A percentile compares a stretch with the other conserved stretches of the same genome.
Evolutionary conservation across 2,113 vertebrate genomes (phyloP).

Genomic region (Lagenorhynchus albirostris): DNA sequence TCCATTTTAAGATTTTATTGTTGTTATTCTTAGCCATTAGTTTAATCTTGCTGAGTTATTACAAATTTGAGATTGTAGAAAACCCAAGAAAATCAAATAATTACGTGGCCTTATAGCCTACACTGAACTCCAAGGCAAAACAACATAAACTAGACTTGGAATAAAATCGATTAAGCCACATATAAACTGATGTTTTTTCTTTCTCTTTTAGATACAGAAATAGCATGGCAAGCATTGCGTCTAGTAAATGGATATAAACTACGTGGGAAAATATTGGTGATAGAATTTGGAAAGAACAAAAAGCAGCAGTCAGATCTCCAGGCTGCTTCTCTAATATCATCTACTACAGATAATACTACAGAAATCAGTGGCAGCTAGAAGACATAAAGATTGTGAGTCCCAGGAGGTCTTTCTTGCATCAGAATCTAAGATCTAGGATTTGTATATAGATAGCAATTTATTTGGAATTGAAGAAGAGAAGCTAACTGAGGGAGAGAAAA

Average conservation of each 20-base stretch:
- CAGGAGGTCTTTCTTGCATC: neutral
- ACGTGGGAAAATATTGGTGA: slow-evolving; percentile 90
- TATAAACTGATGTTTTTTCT: slow-evolving; percentile 1
- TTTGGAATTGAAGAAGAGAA: neutral
- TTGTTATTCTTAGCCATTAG: slow-evolving; percentile 28
- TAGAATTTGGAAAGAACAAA: slow-evolving; percentile 90
- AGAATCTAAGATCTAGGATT: neutral
- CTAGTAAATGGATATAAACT: slow-evolving; percentile 90
- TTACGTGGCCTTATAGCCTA: neutral
- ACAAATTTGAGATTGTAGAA: slow-evolving; percentile 27
- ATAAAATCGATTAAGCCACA: slow-evolving; percentile 9
- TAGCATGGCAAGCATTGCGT: slow-evolving; percentile 84
- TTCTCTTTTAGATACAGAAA: slow-evolving; percentile 82
- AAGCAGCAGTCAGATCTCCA: slow-evolving; percentile 32
- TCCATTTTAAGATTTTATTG: slow-evolving; percentile 39
- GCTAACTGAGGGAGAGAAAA: neutral
- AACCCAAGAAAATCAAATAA: slow-evolving; percentile 27
- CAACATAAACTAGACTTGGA: slow-evolving; percentile 30
- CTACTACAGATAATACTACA: slow-evolving; percentile 53
- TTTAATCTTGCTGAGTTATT: slow-evolving; percentile 45
- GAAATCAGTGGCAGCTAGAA: slow-evolving; percentile 52
- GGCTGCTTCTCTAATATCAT: neutral
- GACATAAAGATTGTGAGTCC: neutral
- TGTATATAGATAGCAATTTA: neutral
- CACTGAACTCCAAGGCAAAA: neutral